Conservation (phyloP, 2,797 vertebrate genomes). For the Premnoplex brunnescens region DNA sequence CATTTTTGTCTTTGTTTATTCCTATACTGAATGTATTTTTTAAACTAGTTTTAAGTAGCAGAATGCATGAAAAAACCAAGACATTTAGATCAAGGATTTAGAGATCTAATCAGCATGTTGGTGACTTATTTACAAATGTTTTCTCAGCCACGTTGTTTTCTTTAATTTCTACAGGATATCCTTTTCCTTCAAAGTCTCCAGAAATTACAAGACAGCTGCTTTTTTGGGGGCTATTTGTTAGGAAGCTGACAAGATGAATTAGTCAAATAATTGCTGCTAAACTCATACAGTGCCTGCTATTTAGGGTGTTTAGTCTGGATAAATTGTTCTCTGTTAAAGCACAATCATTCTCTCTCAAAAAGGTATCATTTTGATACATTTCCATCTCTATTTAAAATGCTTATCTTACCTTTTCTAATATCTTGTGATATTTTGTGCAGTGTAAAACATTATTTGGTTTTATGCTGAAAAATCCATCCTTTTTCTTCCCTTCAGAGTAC, state of each 20-base stretch:
- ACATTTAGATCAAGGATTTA: constrained; percentile 20
- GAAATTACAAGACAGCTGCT: constrained; percentile 32
- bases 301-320: constrained; percentile 71
- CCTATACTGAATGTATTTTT: not conserved
- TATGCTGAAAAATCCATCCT: not conserved
- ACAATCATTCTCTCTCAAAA: not conserved
- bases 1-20: not conserved
- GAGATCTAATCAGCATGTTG: constrained; percentile 34
- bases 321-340: constrained; percentile 65
- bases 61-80: constrained; percentile 1
- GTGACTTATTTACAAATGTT: constrained; percentile 67
- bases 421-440: not conserved
- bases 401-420: not conserved
- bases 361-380: not conserved
- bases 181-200: constrained; percentile 62
- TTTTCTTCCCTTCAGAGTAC: not conserved
- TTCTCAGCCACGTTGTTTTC: constrained; percentile 55
- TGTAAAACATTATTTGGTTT: not conserved
- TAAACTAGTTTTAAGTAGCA: not conserved
- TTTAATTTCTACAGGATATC: constrained; percentile 70
- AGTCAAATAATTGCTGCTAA: constrained; percentile 76
- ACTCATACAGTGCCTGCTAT: constrained; percentile 59
- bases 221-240: constrained; percentile 65
- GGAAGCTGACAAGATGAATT: constrained; percentile 79
- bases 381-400: not conserved